These are phyloP conservation scores for Falco berigora DNA, from an alignment of 2,797 vertebrate species.

Conservation along the genomic window DNA sequence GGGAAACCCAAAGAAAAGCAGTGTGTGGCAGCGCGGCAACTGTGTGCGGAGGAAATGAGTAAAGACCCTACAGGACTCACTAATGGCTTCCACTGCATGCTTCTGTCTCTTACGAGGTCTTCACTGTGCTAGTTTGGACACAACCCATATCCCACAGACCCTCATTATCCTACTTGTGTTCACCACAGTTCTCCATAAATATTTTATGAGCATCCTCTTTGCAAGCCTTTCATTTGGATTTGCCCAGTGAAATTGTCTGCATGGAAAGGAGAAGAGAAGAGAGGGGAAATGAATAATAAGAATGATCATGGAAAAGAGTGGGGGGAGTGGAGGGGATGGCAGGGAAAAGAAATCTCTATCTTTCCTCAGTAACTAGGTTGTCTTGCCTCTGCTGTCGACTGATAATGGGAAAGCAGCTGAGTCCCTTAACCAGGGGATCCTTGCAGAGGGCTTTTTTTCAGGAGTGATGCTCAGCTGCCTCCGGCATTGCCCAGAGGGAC, in stretches of 20 bases:
- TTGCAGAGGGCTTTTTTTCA: neutral
- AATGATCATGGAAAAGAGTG: neutral
- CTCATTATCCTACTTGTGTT: slow-evolving; percentile 62
- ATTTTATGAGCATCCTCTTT: slow-evolving; percentile 64
- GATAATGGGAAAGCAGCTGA: neutral
- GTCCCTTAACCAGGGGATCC: neutral
- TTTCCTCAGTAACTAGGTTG: neutral
- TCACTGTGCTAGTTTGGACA: slow-evolving; percentile 25
- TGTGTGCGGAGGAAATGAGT: neutral
- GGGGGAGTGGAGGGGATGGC: neutral
- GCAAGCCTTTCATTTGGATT: slow-evolving; percentile 32
- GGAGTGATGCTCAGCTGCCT: neutral
- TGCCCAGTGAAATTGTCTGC: neutral
- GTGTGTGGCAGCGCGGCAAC: neutral
- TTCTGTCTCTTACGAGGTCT: slow-evolving; percentile 19
- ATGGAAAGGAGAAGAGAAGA: neutral
- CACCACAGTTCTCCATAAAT: slow-evolving; percentile 40
- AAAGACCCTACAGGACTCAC: neutral
- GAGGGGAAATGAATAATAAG: neutral
- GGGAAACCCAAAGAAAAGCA: neutral
- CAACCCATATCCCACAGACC: slow-evolving; percentile 62
- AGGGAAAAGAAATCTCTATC: neutral
- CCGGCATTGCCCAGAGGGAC: neutral
- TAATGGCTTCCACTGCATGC: neutral
- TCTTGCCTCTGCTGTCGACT: neutral